A percentile compares a stretch with the other conserved stretches of the same genome.
These are phyloP conservation scores for Hemiscyllium ocellatum DNA, from an alignment of 2,113 vertebrate species.

Conservation along the genomic window DNA sequence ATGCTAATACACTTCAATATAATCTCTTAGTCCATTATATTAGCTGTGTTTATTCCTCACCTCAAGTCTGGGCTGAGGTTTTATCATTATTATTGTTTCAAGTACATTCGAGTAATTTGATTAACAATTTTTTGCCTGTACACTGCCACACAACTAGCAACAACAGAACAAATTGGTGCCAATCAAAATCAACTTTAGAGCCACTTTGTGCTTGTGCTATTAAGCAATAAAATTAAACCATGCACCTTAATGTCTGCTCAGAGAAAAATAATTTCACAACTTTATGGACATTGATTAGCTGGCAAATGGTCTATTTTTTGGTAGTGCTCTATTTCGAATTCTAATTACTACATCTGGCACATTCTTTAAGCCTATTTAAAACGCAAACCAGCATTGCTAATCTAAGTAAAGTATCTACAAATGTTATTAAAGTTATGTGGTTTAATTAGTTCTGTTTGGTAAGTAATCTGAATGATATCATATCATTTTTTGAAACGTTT, in stretches of 20 bases:
- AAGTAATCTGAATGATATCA: not conserved
- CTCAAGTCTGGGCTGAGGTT: not conserved
- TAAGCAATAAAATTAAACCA: not conserved
- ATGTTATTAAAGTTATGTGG: not conserved
- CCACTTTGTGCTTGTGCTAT: constrained; percentile 16
- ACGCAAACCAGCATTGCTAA: constrained; percentile 3
- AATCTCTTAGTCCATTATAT: not conserved
- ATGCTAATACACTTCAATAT: not conserved
- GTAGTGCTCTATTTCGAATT: not conserved
- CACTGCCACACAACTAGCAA: not conserved
- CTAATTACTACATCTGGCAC: constrained; percentile 16
- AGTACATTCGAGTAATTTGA: not conserved
- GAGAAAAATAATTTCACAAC: not conserved
- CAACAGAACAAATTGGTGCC: not conserved
- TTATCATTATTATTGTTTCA: not conserved
- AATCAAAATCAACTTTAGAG: not conserved
- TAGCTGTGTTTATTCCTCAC: not conserved
- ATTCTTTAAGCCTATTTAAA: not conserved
- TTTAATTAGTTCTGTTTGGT: not conserved
- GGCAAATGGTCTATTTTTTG: not conserved
- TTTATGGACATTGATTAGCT: constrained; percentile 25
- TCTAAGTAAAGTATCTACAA: constrained; percentile 6
- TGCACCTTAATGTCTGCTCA: not conserved
- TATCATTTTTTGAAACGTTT: not conserved
- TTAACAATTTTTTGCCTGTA: not conserved